Evolutionary conservation across 2,113 vertebrate species (phyloP), one percentile per base, ranked within the genome.

Genomic region (Heteronetta atricapilla): DNA sequence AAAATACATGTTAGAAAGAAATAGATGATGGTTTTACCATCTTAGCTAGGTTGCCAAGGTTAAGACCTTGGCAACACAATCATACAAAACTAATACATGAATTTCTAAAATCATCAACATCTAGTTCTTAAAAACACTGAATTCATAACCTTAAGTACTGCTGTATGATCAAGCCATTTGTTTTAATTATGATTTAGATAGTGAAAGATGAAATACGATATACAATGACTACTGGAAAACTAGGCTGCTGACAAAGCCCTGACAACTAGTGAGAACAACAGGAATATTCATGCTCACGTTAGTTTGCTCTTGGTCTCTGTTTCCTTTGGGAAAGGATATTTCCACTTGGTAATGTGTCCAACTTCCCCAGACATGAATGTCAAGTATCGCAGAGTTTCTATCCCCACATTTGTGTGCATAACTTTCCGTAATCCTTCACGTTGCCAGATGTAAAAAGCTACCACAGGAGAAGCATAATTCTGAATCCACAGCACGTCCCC

Each of bases 361-460:
- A 99, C 98, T 95, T 99, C 99, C 68, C 99, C 99, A 0, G 99
- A 99, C 99, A 99, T 99, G 98, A 99, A 99, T 6, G 99, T 99
- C 94, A 99, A 97, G 92, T 99, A 99, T 10, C 99, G 99, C 96
- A 99, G 98, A 3, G 99, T 99, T 96, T 99, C 99, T 81, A 99
- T 98, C 0, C 99, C 99, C 3, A 99, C 98, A 0, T 99, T 99
- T 14, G 99, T 99, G 96, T 99, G 99, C 79, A 98, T 82, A 36
- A 99, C 98, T 70, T 99, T 99, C 96, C 98, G 98, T 42, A 99
- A 97, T 9, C 98, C 99, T 90, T 99, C 99, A 0, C 98, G 98
- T 90, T 99, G 99, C 99, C 99, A 99, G 96, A 99, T 99, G 78
- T 99, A 99, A 93, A 99, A 98, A 33, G 99, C 99, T 91, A 99